Conservation (phyloP, 2,113 vertebrate species). For the Alces alces region DNA sequence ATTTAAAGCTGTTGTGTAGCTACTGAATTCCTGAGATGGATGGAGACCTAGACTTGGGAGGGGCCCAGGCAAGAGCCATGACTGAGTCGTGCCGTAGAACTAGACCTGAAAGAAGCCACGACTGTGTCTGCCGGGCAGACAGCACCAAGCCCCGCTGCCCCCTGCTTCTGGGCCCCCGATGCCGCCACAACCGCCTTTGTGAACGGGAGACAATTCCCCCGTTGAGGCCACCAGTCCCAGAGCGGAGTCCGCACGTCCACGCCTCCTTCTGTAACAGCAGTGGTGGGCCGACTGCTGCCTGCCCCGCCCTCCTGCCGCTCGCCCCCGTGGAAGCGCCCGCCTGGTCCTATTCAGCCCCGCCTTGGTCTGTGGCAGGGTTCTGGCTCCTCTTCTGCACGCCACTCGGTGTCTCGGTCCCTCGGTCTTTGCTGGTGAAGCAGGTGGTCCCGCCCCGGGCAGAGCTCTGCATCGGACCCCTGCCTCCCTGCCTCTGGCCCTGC, state of each 20-base stretch:
- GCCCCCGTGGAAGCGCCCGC: background rate
- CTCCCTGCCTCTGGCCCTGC: background rate
- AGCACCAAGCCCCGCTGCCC: background rate
- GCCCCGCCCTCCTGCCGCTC: background rate
- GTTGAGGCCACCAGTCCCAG: background rate
- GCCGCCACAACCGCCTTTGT: background rate
- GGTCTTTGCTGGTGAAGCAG: background rate
- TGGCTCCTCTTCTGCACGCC: background rate
- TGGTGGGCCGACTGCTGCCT: background rate
- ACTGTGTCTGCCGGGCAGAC: background rate
- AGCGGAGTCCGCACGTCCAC: rapidly evolving
- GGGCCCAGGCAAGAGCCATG: background rate
- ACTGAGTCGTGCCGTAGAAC: rapidly evolving
- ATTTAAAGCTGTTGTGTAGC: background rate
- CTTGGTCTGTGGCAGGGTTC: background rate
- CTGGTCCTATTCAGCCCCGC: no score
- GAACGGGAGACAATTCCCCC: no score
- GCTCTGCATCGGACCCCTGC: background rate
- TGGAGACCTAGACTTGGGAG: background rate
- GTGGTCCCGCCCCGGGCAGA: background rate
- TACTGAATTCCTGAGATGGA: background rate
- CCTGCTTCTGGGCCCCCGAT: background rate
- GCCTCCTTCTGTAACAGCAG: background rate
- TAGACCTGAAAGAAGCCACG: background rate
- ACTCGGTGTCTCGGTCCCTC: background rate